A percentile compares a stretch with the other conserved stretches of the same genome.
phyloP scores from a whole-genome alignment of 2,888 invertebrate genomes.

The Apodemia mormo region DNA sequence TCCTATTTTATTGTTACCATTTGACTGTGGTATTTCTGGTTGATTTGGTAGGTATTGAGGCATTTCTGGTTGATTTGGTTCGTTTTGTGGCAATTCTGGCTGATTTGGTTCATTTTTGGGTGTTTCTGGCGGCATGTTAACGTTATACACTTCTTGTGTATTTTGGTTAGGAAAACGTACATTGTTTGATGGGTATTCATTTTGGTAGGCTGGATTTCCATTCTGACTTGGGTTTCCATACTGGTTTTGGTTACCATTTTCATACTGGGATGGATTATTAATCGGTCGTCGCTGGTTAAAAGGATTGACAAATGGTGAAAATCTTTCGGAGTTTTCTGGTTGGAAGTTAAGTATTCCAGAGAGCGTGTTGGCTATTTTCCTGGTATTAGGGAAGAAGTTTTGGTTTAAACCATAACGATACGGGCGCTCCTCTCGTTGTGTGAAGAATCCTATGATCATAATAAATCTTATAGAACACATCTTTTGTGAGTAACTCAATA shows the following conservation, averaged over 20 bases:
- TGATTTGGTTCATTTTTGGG: background rate
- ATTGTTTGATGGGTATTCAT: background rate
- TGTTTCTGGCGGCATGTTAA: background rate
- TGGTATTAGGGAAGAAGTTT: background rate
- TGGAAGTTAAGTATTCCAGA: background rate
- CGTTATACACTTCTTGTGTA: conserved; percentile 1
- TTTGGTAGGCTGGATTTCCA: background rate
- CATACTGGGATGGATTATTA: background rate
- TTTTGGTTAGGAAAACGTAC: conserved; percentile 2
- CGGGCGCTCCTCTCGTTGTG: background rate
- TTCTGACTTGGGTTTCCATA: conserved; percentile 5
- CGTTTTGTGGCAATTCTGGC: background rate
- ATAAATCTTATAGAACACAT: background rate
- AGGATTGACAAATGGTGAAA: conserved; percentile 1
- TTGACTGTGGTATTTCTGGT: background rate
- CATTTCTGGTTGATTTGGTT: background rate
- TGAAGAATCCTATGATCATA: conserved; percentile 6
- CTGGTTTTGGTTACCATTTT: background rate
- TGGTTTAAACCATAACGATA: background rate
- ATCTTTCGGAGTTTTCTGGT: background rate
- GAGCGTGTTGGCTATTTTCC: background rate
- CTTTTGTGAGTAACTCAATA: background rate
- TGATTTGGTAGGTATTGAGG: background rate
- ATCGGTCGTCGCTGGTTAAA: background rate
- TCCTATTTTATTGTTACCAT: background rate